phyloP scores from a whole-genome alignment of 2,797 vertebrate species.

The Simalia tracyae region DNA sequence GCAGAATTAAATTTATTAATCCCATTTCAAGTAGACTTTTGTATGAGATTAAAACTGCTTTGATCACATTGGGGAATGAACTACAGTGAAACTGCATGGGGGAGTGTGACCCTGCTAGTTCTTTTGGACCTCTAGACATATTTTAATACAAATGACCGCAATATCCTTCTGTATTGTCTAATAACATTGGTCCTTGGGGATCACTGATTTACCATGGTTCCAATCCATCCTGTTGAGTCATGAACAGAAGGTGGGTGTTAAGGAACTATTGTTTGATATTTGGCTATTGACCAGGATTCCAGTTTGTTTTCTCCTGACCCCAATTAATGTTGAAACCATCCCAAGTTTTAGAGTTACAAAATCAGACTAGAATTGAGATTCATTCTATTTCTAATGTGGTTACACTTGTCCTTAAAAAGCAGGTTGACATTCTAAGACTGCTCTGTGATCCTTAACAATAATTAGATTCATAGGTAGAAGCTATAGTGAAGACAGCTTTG shows the following conservation, averaged over 20 bases:
- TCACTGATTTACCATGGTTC: background rate
- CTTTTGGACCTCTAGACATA: background rate
- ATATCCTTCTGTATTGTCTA: background rate
- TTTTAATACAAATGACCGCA: background rate
- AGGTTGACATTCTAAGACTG: background rate
- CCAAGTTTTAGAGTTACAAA: background rate
- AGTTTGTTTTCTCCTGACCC: background rate
- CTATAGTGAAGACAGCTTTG: background rate
- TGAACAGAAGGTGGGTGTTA: background rate
- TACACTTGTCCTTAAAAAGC: background rate
- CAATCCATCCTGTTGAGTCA: background rate
- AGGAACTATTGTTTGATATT: background rate
- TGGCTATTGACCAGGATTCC: background rate
- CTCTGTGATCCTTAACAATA: background rate
- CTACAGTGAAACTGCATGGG: background rate
- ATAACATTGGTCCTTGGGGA: background rate
- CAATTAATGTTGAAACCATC: background rate
- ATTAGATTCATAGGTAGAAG: background rate
- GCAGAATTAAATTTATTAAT: background rate
- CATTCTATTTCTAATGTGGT: background rate
- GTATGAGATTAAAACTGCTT: background rate
- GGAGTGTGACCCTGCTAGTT: background rate
- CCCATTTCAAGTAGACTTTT: background rate
- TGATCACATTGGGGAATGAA: background rate
- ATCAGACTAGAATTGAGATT: background rate